A percentile compares a stretch with the other conserved stretches of the same genome.
These are phyloP conservation scores for Pogonus chalceus DNA, from an alignment of 1,140 invertebrate genomes.

Conservation along the genomic window DNA sequence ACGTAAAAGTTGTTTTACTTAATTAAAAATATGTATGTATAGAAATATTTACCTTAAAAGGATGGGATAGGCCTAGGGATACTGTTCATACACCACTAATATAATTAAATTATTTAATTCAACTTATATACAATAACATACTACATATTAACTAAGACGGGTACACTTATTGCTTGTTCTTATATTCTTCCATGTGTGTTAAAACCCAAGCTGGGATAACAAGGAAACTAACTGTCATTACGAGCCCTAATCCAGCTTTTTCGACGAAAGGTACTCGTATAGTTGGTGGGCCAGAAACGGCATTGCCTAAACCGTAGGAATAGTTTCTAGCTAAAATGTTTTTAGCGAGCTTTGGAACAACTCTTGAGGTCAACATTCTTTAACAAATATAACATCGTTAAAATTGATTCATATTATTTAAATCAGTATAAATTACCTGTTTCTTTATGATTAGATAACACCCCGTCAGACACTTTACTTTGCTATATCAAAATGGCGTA, in stretches of 20 bases:
- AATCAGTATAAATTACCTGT: background rate
- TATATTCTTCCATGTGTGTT: slow-evolving; percentile 23
- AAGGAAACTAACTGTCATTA: slow-evolving; percentile 15
- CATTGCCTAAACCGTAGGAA: slow-evolving; percentile 5
- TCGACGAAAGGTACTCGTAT: slow-evolving; percentile 22
- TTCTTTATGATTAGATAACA: too few species aligned
- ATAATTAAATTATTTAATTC: too few species aligned
- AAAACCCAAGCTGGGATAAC: slow-evolving; percentile 22
- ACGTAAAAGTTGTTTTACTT: too few species aligned
- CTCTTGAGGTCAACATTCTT: slow-evolving; percentile 11
- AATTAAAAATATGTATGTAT: background rate
- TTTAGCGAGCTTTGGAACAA: slow-evolving; percentile 8
- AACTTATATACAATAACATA: background rate
- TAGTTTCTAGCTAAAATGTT: background rate
- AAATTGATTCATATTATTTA: too few species aligned
- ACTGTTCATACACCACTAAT: too few species aligned
- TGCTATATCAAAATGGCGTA: too few species aligned
- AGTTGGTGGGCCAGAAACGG: slow-evolving; percentile 20
- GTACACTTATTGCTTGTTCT: background rate
- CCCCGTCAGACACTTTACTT: too few species aligned
- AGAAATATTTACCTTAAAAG: background rate
- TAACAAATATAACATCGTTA: background rate
- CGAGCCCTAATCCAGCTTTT: slow-evolving; percentile 20
- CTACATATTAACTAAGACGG: background rate
- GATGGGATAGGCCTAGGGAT: too few species aligned